Percentiles rank a stretch among this genome's conserved stretches.
These are phyloP conservation scores for Poecile atricapillus DNA, from an alignment of 2,113 vertebrate species.

Conservation along the genomic window DNA sequence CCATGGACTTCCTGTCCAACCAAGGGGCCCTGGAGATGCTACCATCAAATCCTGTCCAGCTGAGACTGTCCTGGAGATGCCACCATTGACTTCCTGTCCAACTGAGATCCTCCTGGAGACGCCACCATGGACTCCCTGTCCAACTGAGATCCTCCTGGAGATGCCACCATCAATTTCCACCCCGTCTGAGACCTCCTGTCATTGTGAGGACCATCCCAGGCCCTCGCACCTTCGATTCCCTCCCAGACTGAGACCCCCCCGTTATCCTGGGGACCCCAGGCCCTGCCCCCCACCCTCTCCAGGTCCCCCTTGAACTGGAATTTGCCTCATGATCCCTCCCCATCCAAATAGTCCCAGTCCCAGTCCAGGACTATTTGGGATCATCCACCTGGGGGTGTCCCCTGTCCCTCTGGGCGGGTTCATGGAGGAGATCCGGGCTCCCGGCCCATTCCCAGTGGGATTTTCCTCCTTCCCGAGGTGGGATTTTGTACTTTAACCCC, in stretches of 20 bases:
- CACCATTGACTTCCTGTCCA: background rate
- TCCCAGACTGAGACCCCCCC: background rate
- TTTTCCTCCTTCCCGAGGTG: background rate
- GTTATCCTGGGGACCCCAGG: background rate
- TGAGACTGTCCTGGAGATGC: background rate
- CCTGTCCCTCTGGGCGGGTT: background rate
- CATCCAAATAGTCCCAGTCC: background rate
- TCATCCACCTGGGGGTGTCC: background rate
- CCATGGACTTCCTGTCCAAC: background rate
- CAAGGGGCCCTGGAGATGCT: background rate
- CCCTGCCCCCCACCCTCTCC: background rate
- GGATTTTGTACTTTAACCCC: background rate
- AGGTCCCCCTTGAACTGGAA: background rate
- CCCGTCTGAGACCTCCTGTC: background rate
- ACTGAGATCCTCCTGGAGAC: no score
- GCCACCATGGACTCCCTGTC: background rate
- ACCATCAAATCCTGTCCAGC: background rate
- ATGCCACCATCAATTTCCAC: background rate
- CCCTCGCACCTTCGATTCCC: background rate
- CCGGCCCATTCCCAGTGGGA: background rate
- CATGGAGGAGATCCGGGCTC: background rate
- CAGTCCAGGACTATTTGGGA: background rate
- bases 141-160: background rate
- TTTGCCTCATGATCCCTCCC: background rate
- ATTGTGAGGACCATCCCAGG: background rate